These are phyloP conservation scores for Eremobia ochroleuca DNA, from an alignment of 2,888 invertebrate genomes.

Conservation along the genomic window DNA sequence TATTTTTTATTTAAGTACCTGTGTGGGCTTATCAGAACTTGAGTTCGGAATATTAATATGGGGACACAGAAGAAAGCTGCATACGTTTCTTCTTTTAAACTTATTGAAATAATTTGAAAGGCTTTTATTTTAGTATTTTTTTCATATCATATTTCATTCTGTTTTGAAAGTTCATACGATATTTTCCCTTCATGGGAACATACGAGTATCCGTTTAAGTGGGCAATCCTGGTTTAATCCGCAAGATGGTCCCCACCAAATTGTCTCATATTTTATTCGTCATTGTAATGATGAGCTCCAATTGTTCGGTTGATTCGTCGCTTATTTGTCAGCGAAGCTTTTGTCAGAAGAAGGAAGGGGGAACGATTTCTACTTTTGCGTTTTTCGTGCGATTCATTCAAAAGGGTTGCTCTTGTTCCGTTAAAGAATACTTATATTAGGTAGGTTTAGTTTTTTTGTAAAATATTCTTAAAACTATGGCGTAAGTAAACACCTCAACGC, in stretches of 20 bases:
- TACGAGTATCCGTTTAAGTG: conserved; percentile 15
- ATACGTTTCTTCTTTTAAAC: neutral
- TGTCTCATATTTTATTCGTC: conserved; percentile 52
- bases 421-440: neutral
- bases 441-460: neutral
- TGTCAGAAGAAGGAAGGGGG: conserved; percentile 20
- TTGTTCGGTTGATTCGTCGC: conserved; percentile 49
- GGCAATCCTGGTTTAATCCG: conserved; percentile 25
- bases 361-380: neutral
- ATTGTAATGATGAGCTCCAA: conserved; percentile 54
- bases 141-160: neutral
- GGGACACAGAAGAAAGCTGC: neutral
- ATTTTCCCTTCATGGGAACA: neutral
- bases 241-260: conserved; percentile 29
- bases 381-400: neutral
- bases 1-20: neutral
- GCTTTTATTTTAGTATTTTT: neutral
- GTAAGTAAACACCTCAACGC: neutral
- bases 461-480: neutral
- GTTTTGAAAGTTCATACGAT: neutral
- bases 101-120: neutral
- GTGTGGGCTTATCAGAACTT: neutral
- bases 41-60: neutral
- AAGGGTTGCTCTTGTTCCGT: neutral
- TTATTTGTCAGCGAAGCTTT: conserved; percentile 37